Evolutionary conservation across 1,140 invertebrate genomes (phyloP).

Genomic region (silkworm (Bombyx mori)): ASM3026992v2 NC_085107.1:4392001-4392500

Average conservation of each 20-base stretch:
- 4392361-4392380: constrained; percentile 82
- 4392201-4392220: constrained; percentile 84
- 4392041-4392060: too few relatives aligned
- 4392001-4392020: too few relatives aligned
- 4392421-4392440: constrained; percentile 85
- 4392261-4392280: constrained; percentile 85
- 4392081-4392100: constrained; percentile 84
- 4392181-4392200: constrained; percentile 78
- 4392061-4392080: constrained; percentile 18
- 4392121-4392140: constrained; percentile 74
- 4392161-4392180: constrained; percentile 84
- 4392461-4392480: too few relatives aligned
- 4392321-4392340: constrained; percentile 71
- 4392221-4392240: constrained; percentile 81
- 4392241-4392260: constrained; percentile 87
- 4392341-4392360: constrained; percentile 80
- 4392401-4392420: constrained; percentile 85
- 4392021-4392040: too few relatives aligned
- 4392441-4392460: constrained; percentile 58
- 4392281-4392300: constrained; percentile 75
- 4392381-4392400: constrained; percentile 82
- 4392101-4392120: constrained; percentile 81
- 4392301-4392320: constrained; percentile 54
- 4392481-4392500: too few relatives aligned
- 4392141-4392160: constrained; percentile 76